A percentile compares a stretch with the other conserved stretches of the same genome.
These are phyloP conservation scores for Paedocypris micromegethes DNA, from an alignment of 2,797 vertebrate genomes.

Conservation along the genomic window DNA sequence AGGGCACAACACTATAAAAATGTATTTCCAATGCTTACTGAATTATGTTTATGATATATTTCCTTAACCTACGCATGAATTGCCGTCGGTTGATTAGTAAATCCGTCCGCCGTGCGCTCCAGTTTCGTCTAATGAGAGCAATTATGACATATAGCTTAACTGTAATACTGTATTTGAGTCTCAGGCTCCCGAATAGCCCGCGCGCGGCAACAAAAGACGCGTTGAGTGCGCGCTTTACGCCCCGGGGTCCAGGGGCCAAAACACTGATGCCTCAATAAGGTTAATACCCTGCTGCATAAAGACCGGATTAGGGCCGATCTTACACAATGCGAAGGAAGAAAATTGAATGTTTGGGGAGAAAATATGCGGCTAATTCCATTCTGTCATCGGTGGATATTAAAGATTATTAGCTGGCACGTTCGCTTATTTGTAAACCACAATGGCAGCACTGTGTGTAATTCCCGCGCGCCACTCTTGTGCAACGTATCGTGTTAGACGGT, in stretches of 20 bases:
- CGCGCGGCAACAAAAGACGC: conserved; percentile 66
- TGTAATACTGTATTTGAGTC: conserved; percentile 83
- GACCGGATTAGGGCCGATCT: conserved; percentile 79
- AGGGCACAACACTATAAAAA: conserved; percentile 61
- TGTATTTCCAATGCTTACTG: conserved; percentile 89
- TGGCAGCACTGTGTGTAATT: conserved; percentile 79
- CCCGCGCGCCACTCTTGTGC: conserved; percentile 65
- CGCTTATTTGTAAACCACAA: conserved; percentile 80
- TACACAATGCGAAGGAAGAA: conserved; percentile 69
- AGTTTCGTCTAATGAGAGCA: conserved; percentile 87
- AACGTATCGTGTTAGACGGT: conserved; percentile 61
- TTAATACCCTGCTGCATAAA: conserved; percentile 69
- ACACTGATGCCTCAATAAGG: conserved; percentile 59
- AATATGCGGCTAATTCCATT: conserved; percentile 92
- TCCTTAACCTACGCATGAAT: conserved; percentile 65
- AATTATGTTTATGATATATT: conserved; percentile 82
- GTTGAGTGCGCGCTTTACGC: conserved; percentile 54
- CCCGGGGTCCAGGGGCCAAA: conserved; percentile 50
- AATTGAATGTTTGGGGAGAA: conserved; percentile 71
- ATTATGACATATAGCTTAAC: conserved; percentile 86
- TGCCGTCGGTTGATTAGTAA: conserved; percentile 71
- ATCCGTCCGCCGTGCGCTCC: conserved; percentile 72
- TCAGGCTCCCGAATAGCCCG: conserved; percentile 67
- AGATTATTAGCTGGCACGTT: conserved; percentile 76
- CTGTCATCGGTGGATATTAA: conserved; percentile 99